A percentile compares a stretch with the other conserved stretches of the same genome.
Conservation (phyloP, 2,113 vertebrate genomes). For the Pithys albifrons region DNA sequence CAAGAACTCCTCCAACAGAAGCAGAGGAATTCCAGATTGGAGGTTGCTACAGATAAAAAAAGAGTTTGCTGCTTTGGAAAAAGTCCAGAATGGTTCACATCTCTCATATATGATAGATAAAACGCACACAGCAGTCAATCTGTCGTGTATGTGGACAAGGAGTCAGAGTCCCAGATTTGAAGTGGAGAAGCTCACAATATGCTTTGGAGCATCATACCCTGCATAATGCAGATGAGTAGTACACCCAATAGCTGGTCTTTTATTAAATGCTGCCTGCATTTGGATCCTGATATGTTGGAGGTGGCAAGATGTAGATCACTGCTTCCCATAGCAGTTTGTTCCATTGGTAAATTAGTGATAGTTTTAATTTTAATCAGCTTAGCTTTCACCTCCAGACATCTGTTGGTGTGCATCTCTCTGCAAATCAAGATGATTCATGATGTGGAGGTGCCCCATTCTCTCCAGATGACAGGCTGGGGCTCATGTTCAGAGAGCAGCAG, state of each 20-base stretch:
- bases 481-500: neutral
- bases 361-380: neutral
- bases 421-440: neutral
- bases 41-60: neutral
- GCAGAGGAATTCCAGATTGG: constrained; percentile 37
- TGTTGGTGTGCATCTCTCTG: neutral
- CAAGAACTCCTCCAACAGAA: constrained; percentile 22
- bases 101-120: neutral
- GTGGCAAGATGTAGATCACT: neutral
- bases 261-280: neutral
- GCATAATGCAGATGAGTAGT: neutral
- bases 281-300: accelerated
- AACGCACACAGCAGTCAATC: neutral
- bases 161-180: neutral
- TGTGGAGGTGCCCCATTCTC: neutral
- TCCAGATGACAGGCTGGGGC: neutral
- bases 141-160: neutral
- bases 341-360: neutral
- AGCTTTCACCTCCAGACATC: neutral
- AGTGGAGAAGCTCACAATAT: neutral
- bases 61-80: neutral
- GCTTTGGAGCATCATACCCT: neutral
- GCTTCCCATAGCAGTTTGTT: neutral
- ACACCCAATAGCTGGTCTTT: neutral
- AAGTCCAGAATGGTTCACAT: neutral